Percentiles rank a stretch among this genome's conserved stretches.
Evolutionary conservation across 2,113 vertebrate species (phyloP).

Genomic region (Antennarius striatus): DNA sequence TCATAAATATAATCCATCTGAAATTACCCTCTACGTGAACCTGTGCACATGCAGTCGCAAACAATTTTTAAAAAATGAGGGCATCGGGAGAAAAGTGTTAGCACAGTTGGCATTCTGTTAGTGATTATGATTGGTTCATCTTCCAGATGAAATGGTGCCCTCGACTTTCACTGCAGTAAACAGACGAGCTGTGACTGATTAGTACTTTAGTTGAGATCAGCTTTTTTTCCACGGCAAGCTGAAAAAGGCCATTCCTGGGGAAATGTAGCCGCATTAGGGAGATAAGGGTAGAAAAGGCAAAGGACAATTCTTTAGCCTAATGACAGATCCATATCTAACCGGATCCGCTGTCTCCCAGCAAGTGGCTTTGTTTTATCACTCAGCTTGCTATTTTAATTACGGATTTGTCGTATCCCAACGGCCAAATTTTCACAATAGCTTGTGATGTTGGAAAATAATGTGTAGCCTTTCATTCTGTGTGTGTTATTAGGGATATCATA

Average conservation of each 20-base stretch:
- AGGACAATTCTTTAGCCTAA: constrained; percentile 77
- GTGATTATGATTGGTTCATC: constrained; percentile 35
- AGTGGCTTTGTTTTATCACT: constrained; percentile 78
- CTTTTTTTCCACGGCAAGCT: constrained; percentile 10
- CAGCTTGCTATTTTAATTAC: constrained; percentile 77
- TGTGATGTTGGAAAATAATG: constrained; percentile 64
- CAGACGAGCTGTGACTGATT: constrained; percentile 48
- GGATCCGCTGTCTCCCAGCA: constrained; percentile 66
- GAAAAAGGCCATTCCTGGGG: constrained; percentile 56
- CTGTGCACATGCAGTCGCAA: constrained; percentile 10
- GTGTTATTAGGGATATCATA: constrained; percentile 63
- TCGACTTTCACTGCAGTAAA: constrained; percentile 38
- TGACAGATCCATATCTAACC: constrained; percentile 75
- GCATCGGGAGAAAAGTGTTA: background rate
- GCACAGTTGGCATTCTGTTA: constrained; percentile 14
- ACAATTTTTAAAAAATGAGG: constrained; percentile 9
- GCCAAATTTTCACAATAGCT: constrained; percentile 71
- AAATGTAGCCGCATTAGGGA: constrained; percentile 65
- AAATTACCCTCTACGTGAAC: constrained; percentile 45
- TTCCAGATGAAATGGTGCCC: constrained; percentile 32
- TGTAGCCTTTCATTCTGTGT: constrained; percentile 57
- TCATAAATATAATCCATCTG: constrained; percentile 12
- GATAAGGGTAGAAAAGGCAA: constrained; percentile 72
- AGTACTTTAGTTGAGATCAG: constrained; percentile 44
- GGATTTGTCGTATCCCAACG: constrained; percentile 70